Evolutionary conservation across 2,797 vertebrate genomes (phyloP).

Genomic region (Syngnathus rostellatus): DNA sequence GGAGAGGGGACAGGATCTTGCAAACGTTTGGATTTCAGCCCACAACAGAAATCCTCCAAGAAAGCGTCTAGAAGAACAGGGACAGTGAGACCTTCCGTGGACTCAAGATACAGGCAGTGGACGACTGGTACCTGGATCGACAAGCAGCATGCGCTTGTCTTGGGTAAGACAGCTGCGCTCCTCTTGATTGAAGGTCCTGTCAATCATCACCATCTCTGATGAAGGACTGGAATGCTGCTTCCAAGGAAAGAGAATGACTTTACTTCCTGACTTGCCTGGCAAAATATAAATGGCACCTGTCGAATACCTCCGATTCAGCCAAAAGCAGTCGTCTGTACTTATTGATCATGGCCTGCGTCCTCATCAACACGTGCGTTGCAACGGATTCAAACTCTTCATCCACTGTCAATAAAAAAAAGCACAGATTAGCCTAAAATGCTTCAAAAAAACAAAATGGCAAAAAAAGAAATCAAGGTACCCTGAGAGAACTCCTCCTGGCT

Average conservation of each 20-base stretch:
- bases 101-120: background rate
- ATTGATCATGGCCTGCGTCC: slow-evolving; percentile 92
- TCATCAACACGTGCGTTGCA: slow-evolving; percentile 85
- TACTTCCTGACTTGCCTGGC: no score
- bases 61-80: slow-evolving; percentile 77
- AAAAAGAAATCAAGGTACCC: slow-evolving; percentile 61
- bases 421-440: background rate
- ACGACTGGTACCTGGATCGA: slow-evolving; percentile 82
- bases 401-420: slow-evolving; percentile 43
- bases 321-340: slow-evolving; percentile 93
- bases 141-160: slow-evolving; percentile 87
- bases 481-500: slow-evolving; percentile 81
- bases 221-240: slow-evolving; percentile 86
- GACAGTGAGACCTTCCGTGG: background rate
- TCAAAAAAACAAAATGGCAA: background rate
- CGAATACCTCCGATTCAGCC: slow-evolving; percentile 88
- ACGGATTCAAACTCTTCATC: slow-evolving; percentile 86
- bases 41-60: slow-evolving; percentile 92
- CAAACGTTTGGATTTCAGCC: slow-evolving; percentile 68
- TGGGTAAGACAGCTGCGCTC: slow-evolving; percentile 86
- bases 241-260: background rate
- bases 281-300: background rate
- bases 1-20: slow-evolving; percentile 34
- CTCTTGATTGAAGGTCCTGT: slow-evolving; percentile 96
- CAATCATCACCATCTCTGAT: slow-evolving; percentile 98